Evolutionary conservation across 2,113 vertebrate species (phyloP).

Genomic region (Raja brachyura): DNA sequence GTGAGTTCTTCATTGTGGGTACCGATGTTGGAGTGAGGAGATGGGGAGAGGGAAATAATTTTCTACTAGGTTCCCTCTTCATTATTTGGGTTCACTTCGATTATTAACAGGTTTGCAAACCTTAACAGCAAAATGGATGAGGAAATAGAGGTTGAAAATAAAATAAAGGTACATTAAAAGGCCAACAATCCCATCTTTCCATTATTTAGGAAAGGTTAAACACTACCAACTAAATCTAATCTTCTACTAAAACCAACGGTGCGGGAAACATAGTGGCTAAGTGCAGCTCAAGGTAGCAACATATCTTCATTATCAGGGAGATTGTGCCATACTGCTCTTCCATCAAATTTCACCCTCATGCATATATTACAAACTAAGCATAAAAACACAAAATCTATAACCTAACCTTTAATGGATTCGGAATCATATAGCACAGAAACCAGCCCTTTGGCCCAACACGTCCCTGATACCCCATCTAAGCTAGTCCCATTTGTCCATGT

Average conservation of each 20-base stretch:
- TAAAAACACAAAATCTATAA: not conserved
- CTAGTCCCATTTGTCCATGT: too few relatives aligned
- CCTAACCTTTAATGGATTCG: not conserved
- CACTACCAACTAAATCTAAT: not conserved
- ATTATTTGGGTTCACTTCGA: not conserved
- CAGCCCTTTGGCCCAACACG: too few relatives aligned
- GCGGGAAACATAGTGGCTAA: not conserved
- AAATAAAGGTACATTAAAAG: not conserved
- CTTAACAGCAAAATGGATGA: not conserved
- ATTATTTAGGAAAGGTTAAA: not conserved
- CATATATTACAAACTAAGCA: not conserved
- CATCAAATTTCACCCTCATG: not conserved
- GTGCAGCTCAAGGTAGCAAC: not conserved
- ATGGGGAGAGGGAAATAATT: not conserved
- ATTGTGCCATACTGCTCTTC: not conserved
- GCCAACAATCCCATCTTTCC: not conserved
- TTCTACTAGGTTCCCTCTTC: not conserved
- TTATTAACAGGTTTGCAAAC: not conserved
- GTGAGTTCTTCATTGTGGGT: not conserved
- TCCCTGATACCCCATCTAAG: too few relatives aligned
- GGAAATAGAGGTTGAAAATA: not conserved
- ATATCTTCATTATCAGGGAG: not conserved
- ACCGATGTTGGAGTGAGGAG: too few relatives aligned
- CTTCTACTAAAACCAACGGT: not conserved
- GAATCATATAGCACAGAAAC: too few relatives aligned